A percentile compares a stretch with the other conserved stretches of the same genome.
phyloP scores from a whole-genome alignment of 2,888 invertebrate genomes.

The Metacarcinus magister region DNA sequence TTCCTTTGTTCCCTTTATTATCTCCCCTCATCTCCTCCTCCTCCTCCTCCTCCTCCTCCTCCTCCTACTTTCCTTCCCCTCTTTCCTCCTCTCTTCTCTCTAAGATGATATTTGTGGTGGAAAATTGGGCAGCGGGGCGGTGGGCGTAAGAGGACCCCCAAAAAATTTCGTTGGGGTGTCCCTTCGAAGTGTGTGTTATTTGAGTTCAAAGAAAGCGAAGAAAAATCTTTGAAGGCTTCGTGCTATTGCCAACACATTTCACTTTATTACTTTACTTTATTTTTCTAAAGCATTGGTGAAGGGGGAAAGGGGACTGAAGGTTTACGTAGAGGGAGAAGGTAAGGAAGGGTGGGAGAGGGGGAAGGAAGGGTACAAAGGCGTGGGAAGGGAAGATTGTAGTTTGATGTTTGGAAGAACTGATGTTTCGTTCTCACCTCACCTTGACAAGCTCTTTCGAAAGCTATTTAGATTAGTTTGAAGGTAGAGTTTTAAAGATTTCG shows the following conservation, averaged over 20 bases:
- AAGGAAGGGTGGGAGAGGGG: background rate
- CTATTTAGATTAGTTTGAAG: background rate
- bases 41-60: background rate
- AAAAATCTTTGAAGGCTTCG: background rate
- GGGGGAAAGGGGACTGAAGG: too few relatives aligned
- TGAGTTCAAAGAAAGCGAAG: background rate
- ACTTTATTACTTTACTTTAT: background rate
- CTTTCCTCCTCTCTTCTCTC: constrained; percentile 26
- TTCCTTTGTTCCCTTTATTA: background rate
- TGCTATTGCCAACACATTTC: background rate
- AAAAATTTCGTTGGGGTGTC: background rate
- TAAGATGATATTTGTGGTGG: background rate
- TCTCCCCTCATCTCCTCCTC: background rate
- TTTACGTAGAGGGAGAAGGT: background rate
- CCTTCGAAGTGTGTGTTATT: background rate
- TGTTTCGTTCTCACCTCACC: background rate
- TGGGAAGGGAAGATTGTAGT: background rate
- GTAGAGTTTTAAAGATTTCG: background rate
- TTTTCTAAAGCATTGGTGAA: background rate
- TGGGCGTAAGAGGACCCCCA: background rate
- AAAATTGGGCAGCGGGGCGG: constrained; percentile 12
- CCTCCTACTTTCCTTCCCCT: background rate
- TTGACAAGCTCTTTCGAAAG: background rate
- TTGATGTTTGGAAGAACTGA: background rate
- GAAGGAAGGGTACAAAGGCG: background rate